Base-by-base conservation (phyloP, 2,888 invertebrate species). In the Scaptomyza cyrtandrae region DNA sequence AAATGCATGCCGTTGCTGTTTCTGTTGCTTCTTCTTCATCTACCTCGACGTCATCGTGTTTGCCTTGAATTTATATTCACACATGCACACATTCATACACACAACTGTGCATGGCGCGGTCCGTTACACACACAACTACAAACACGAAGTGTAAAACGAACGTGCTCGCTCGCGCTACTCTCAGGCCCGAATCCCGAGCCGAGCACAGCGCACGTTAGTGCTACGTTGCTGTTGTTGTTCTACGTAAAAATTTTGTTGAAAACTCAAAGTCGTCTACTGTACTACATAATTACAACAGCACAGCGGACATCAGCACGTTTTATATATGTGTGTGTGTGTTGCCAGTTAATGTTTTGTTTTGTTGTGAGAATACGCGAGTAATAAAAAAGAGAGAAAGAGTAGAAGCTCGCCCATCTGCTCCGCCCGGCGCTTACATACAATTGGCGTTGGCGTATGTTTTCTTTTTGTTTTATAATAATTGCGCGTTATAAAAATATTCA, bases 201-300 rank as follows among this genome's bases (percentile, higher is more conserved):
- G 27, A 46, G 43, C 35, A 52, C 41, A 59, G 45, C 55, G 27
- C 41, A 41, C 16, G 41, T 41, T 41, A 35, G 24, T 39, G 39
- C n/a, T 43, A 59, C 52, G 59, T 61, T 70, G 29, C 48, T 73
- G 73, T 50, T 37, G 43, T 35, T 61, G 53, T 50, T 85, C 63
- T 82, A 82, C 84, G 88, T 86, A 64, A 57, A 74, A 88, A 70
- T 85, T 87, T 80, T 80, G 86, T 83, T 83, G 75, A 80, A 82
- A 83, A 83, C 88, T 86, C 86, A 80, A 86, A 86, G 80, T 74
- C 81, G 83, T 83, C 83, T 83, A 85, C 85, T 89, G 85, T 85
- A 85, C 85, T 85, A 85, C 85, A 85, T 85, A 87, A 84, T 85
- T 85, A 84, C 84, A 84, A 75, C 62, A 39, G 24, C 75, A 72